Base-by-base conservation (phyloP, 2,113 vertebrate genomes). In the Pseudorectes ferrugineus region DNA sequence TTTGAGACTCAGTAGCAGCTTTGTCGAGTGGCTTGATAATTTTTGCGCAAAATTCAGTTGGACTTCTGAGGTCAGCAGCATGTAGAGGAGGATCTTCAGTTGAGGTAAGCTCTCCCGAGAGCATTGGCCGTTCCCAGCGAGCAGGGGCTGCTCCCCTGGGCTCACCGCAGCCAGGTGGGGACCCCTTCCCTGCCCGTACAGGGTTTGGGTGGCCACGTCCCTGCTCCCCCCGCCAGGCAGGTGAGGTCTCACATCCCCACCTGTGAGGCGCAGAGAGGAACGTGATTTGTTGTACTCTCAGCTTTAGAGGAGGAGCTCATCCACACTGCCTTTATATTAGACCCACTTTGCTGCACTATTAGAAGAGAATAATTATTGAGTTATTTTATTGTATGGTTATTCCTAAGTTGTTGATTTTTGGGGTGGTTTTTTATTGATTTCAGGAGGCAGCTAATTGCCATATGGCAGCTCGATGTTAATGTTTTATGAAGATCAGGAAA, bases 401-500 rank as follows among this genome's bases (percentile, higher is more conserved):
- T 97, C 94, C 97, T 95, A 97, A 98, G 97, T 97, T 96, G 97
- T 96, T 98, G 97, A 95, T 91, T 85, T 93, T 43, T n/a, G 68
- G 51, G 77, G 40, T 29, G 10, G 1, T 8, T 96, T 97, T 98
- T 98, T 98, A 98, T 98, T 98, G 98, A 98, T 98, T 98, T 98
- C 97, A 97, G 97, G 93, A 98, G 98, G 98, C 97, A 98, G 97
- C 98, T 98, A 98, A 98, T 98, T 98, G 97, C 98, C 97, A 97
- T 97, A 96, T 98, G 97, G 97, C 96, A 97, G 96, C 97, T 98
- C 98, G 97, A 98, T 97, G 97, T 97, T 97, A 94, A 98, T 97
- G 83, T 98, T 98, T 98, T 98, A 98, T 98, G 97, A 98, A 98
- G 98, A 98, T 98, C 97, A 98, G 98, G 97, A 97, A 97, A 98